A percentile compares a stretch with the other conserved stretches of the same genome.
These are phyloP conservation scores for Pithys albifrons DNA, from an alignment of 2,113 vertebrate genomes.

Conservation along the genomic window DNA sequence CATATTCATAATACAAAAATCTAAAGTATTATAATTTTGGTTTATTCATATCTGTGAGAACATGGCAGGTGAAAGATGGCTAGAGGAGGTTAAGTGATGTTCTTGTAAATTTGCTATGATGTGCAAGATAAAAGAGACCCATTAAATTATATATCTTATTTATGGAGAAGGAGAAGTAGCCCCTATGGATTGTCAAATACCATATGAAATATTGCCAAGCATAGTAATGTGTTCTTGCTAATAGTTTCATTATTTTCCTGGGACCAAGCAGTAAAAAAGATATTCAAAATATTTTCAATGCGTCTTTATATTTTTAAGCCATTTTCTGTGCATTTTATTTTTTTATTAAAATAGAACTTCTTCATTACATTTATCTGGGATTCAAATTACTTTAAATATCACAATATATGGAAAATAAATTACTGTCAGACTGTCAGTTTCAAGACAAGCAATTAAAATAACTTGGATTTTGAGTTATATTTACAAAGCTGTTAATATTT, in stretches of 20 bases:
- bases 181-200: slow-evolving; percentile 74
- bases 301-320: slow-evolving; percentile 8
- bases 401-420: not conserved
- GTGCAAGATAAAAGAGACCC: slow-evolving; percentile 72
- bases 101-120: slow-evolving; percentile 71
- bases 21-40: slow-evolving; percentile 47
- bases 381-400: not conserved
- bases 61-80: slow-evolving; percentile 61
- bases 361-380: not conserved
- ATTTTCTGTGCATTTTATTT: not conserved
- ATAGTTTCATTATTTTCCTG: slow-evolving; percentile 64
- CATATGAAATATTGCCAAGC: slow-evolving; percentile 61
- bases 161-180: slow-evolving; percentile 70
- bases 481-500: not conserved
- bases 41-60: slow-evolving; percentile 60
- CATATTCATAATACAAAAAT: slow-evolving; percentile 60
- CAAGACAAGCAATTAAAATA: not conserved
- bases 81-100: slow-evolving; percentile 74
- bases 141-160: slow-evolving; percentile 78
- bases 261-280: slow-evolving; percentile 28
- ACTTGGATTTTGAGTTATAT: not conserved
- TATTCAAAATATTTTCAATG: slow-evolving; percentile 28
- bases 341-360: slow-evolving; percentile 6
- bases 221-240: slow-evolving; percentile 68
- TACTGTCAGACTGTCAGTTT: not conserved